Base-by-base conservation (phyloP, 2,113 vertebrate species). In the Poeciliopsis occidentalis region DNA sequence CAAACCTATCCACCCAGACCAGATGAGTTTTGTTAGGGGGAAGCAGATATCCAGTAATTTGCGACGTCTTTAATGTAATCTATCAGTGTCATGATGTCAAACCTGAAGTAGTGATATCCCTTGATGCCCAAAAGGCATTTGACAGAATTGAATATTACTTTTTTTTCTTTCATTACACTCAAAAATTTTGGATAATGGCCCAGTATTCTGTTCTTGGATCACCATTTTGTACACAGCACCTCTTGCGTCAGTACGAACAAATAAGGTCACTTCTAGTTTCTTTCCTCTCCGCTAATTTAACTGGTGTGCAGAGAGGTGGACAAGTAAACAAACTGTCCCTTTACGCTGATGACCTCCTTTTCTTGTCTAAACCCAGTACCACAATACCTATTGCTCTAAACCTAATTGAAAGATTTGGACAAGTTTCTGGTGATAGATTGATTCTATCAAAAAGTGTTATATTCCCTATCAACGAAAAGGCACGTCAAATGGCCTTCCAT, bases 31-130 rank as follows among this genome's bases (percentile, higher is more conserved):
- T 31, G 5, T 69, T 5, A 4, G 0, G 6, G 41, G 41, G 7
- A 51, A 41, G 13, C 24, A 67, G 26, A 27, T 51, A 51, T 67
- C n/a, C 26, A 68, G 66, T 19, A 68, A 68, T 51, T 12, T 68
- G 4, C 17, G 17, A 8, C 8, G 27, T 30, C 7, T 68, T 3
- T 7, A 68, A 51, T 47, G 12, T 68, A 15, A 10, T 68, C 7
- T 54, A 68, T 30, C 44, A 51, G 11, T 29, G 1, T 8, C 19
- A 68, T 30, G 8, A 68, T 22, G n/a, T 10, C 3, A 41, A 30
- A 3, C 66, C 13, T 8, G 41, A 68, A 17, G 27, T 68, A 10
- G 1, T 51, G 11, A 19, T 31, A 8, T 47, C 27, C 2, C 19
- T 68, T 3, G 61, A 63, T 19, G 27, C 13, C 5, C 61, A 63